Conservation (phyloP, 2,888 invertebrate species). For the Tinea pellionella region DNA sequence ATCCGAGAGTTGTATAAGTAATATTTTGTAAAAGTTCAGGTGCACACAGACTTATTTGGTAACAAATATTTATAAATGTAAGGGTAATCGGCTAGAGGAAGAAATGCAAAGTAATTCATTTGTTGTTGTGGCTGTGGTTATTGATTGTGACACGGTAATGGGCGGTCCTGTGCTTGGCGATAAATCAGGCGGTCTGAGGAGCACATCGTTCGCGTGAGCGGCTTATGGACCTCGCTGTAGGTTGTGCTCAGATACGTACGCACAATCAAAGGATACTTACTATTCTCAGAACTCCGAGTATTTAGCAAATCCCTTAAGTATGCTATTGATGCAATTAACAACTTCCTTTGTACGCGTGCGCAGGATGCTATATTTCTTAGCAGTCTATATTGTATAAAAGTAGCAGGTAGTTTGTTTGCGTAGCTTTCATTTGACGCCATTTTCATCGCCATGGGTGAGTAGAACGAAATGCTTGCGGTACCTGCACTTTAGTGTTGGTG, state of each 20-base stretch:
- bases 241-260: not conserved
- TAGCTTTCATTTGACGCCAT: not conserved
- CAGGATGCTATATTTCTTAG: not conserved
- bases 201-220: constrained; percentile 22
- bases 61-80: not conserved
- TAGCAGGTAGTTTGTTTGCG: not conserved
- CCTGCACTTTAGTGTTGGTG: constrained; percentile 5
- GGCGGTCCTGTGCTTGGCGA: constrained; percentile 34
- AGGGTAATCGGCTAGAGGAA: constrained; percentile 18
- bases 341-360: not conserved
- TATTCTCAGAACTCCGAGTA: not conserved
- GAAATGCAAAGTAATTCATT: constrained; percentile 32
- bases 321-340: constrained; percentile 10
- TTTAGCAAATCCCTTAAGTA: constrained; percentile 1
- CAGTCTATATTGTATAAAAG: not conserved
- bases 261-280: not conserved
- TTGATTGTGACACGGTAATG: constrained; percentile 58
- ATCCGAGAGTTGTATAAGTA: no score
- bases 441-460: not conserved
- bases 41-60: not conserved
- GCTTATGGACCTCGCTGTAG: constrained; percentile 16
- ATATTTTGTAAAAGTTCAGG: no score
- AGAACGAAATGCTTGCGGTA: not conserved
- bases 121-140: constrained; percentile 34
- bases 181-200: constrained; percentile 38